Evolutionary conservation across 2,888 invertebrate species (phyloP).

Genomic region (Sepioteuthis lessoniana): DNA sequence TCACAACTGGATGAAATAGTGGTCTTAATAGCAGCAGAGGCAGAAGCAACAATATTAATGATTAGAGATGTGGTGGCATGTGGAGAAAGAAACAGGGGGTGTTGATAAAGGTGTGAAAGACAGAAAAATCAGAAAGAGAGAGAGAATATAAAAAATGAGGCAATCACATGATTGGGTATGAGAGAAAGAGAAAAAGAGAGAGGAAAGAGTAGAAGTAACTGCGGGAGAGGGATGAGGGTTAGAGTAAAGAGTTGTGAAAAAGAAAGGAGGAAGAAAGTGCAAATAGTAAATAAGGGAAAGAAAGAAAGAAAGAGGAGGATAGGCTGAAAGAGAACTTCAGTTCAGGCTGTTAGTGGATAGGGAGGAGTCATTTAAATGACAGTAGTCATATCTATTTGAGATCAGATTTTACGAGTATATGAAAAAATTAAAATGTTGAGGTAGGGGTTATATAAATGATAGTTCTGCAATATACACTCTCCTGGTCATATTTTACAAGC

Average conservation of each 20-base stretch:
- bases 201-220: neutral
- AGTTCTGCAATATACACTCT: too few relatives aligned
- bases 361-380: too few relatives aligned
- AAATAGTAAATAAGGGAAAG: neutral
- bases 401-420: too few relatives aligned
- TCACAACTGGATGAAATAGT: neutral
- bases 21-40: constrained; percentile 33
- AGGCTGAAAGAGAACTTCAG: neutral
- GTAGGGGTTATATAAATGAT: too few relatives aligned
- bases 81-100: neutral
- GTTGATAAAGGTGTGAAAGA: neutral
- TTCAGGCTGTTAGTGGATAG: too few relatives aligned
- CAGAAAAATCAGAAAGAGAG: neutral
- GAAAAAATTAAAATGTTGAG: too few relatives aligned
- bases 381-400: too few relatives aligned
- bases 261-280: neutral
- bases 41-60: neutral
- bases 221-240: too few relatives aligned
- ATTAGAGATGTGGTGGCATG: neutral
- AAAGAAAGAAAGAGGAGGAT: neutral
- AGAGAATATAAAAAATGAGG: neutral
- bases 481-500: too few relatives aligned
- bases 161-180: too few relatives aligned
- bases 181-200: neutral
- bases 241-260: neutral